Evolutionary conservation across 2,888 invertebrate genomes (phyloP).

Genomic region (Epinotia nisella): DNA sequence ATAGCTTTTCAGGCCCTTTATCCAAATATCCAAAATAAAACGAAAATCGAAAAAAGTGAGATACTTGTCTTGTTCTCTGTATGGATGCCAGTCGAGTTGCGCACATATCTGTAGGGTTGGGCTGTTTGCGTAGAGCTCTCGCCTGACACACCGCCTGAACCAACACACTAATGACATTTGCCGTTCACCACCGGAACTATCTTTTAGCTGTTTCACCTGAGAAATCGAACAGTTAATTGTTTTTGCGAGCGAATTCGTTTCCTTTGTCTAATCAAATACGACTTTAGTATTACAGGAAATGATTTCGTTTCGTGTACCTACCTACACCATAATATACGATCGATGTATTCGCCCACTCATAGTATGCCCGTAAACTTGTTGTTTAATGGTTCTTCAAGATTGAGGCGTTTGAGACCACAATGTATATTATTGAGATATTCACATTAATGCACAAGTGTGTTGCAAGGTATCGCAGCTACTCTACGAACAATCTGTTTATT

Average conservation of each 20-base stretch:
- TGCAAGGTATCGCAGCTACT: neutral
- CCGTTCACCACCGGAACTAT: conserved; percentile 61
- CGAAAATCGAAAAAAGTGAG: too few species aligned
- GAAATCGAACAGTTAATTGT: conserved; percentile 37
- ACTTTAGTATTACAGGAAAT: neutral
- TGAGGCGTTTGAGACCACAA: neutral
- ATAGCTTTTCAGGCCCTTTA: too few species aligned
- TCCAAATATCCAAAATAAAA: too few species aligned
- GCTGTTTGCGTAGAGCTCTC: conserved; percentile 64
- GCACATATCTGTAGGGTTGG: conserved; percentile 48
- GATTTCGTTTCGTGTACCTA: neutral
- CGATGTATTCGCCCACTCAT: neutral
- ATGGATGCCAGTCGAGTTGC: too few species aligned
- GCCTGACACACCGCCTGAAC: conserved; percentile 63
- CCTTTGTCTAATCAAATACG: neutral
- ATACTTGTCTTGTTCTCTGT: too few species aligned
- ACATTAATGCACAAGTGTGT: neutral
- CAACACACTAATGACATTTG: conserved; percentile 68
- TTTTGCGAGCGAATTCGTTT: conserved; percentile 11
- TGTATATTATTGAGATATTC: neutral
- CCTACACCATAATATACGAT: neutral
- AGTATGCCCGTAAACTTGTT: neutral
- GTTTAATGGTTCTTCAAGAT: neutral
- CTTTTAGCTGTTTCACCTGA: conserved; percentile 42
- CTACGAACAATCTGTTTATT: neutral